A percentile compares a stretch with the other conserved stretches of the same genome.
Conservation (phyloP, 2,888 invertebrate species). For the Aphidoletes aphidimyza region DNA sequence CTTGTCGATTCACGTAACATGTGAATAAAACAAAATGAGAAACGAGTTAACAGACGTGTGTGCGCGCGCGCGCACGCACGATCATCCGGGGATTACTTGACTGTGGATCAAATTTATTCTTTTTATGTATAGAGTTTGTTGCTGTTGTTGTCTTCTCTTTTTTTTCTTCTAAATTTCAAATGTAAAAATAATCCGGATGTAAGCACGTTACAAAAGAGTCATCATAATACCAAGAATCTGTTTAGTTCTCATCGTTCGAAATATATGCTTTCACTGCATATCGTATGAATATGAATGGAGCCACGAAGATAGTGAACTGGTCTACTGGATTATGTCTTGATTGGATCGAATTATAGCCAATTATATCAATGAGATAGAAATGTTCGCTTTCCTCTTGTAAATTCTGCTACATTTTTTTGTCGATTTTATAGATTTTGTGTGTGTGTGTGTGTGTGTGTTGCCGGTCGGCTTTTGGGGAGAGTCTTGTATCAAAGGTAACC, state of each 20-base stretch:
- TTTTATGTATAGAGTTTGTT: no score
- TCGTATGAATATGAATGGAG: not conserved
- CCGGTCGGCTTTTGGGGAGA: not conserved
- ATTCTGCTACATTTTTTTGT: not conserved
- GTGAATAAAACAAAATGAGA: no score
- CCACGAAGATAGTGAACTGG: conserved; percentile 35
- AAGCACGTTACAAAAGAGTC: not conserved
- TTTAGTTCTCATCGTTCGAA: not conserved
- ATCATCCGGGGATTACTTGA: no score
- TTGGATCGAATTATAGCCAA: conserved; percentile 25
- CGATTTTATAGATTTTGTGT: not conserved
- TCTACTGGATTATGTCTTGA: not conserved
- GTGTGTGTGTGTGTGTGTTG: not conserved
- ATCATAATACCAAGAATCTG: not conserved
- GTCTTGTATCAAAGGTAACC: not conserved
- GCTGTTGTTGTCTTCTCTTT: no score
- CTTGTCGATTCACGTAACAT: no score
- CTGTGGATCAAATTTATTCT: no score
- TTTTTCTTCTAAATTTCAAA: not conserved
- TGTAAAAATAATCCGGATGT: conserved; percentile 41
- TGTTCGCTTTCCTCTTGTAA: not conserved
- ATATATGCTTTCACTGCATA: not conserved
- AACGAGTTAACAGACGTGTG: no score
- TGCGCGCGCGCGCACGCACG: no score
- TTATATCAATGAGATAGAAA: not conserved